These are phyloP conservation scores for Erinaceus europaeus DNA, from an alignment of 2,113 vertebrate genomes.

Conservation along the genomic window DNA sequence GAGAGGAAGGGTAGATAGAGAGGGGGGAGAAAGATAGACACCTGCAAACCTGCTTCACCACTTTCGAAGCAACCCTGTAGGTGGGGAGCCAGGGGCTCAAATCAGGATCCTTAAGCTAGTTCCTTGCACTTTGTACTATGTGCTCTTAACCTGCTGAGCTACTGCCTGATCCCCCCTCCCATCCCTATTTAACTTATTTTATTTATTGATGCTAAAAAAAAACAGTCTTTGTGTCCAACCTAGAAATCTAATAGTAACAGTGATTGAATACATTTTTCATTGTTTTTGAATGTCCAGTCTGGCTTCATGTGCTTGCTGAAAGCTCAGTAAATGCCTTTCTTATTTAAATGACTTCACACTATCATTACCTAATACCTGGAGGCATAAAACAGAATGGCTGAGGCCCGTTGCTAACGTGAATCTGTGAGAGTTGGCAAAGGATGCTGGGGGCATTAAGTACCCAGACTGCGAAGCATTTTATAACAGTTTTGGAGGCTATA, in stretches of 20 bases:
- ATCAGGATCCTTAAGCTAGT: no score
- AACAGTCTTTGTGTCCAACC: neutral
- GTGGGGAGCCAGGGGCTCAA: no score
- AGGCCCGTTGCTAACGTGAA: neutral
- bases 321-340: neutral
- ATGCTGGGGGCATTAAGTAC: neutral
- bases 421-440: neutral
- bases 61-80: no score
- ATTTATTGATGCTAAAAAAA: neutral
- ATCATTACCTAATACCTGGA: neutral
- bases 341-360: neutral
- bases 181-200: neutral
- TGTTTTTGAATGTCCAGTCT: neutral
- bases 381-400: neutral
- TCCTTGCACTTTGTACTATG: no score
- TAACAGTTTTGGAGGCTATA: neutral
- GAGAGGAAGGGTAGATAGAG: no score
- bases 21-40: no score
- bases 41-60: no score
- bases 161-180: no score
- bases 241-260: neutral
- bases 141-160: no score
- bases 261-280: neutral
- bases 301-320: neutral
- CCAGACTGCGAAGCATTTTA: neutral